phyloP scores from a whole-genome alignment of 2,888 invertebrate species.

The Nematopogon swammerdamellus region DNA sequence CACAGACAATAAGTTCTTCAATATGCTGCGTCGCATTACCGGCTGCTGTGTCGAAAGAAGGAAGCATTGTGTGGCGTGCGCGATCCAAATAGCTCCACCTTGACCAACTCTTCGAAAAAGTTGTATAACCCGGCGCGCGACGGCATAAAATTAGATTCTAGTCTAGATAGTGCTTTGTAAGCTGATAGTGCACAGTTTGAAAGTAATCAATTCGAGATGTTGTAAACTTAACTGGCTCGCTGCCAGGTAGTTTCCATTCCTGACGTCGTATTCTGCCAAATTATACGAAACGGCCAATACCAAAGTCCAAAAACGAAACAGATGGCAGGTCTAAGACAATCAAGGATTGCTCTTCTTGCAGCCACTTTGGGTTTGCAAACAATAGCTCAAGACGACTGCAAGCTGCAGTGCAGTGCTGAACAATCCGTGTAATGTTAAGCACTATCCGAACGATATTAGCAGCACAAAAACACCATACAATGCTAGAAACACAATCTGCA shows the following conservation, averaged over 20 bases:
- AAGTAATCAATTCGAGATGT: background rate
- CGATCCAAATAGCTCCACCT: background rate
- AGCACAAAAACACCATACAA: too few species aligned
- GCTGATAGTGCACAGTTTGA: background rate
- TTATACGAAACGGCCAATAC: background rate
- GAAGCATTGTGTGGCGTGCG: background rate
- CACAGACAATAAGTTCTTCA: too few species aligned
- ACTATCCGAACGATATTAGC: too few species aligned
- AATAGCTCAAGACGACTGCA: too few species aligned
- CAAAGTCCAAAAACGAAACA: too few species aligned
- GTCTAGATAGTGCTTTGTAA: background rate
- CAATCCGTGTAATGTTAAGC: too few species aligned
- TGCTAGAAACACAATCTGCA: too few species aligned
- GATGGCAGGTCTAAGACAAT: too few species aligned
- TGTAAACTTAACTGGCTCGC: background rate
- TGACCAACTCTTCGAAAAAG: background rate
- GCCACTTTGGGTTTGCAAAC: too few species aligned
- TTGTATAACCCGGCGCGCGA: background rate
- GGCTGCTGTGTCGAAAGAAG: background rate
- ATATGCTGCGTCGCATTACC: too few species aligned
- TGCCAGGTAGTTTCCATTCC: background rate
- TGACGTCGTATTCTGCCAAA: background rate
- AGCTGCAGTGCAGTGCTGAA: too few species aligned
- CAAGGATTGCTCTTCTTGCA: too few species aligned
- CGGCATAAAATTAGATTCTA: background rate